Percentiles rank a stretch among this genome's conserved stretches.
Evolutionary conservation across 1,140 invertebrate genomes (phyloP).

Genomic region (Lethrus apterus): DNA sequence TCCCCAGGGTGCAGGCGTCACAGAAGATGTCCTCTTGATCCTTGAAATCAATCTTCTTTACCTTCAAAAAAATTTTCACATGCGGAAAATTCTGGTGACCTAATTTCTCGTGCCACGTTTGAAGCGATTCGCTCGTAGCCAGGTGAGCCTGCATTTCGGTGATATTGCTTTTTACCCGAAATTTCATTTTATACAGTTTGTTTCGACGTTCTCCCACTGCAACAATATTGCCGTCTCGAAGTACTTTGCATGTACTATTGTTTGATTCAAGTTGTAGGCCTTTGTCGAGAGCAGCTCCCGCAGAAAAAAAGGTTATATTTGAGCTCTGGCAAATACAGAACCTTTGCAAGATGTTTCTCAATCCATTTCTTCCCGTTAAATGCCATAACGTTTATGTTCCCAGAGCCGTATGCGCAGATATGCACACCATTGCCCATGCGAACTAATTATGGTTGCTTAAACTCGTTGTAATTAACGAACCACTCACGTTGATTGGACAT

Average conservation of each 20-base stretch:
- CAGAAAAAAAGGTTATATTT: background rate
- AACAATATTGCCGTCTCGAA: background rate
- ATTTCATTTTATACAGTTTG: background rate
- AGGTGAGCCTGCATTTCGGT: background rate
- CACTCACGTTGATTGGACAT: conserved; percentile 5
- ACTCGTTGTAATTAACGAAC: conserved; percentile 7
- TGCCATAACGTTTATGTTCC: background rate
- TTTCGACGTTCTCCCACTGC: background rate
- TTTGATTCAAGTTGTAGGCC: background rate
- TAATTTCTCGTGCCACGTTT: conserved; percentile 15
- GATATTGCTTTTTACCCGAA: background rate
- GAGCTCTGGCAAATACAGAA: background rate
- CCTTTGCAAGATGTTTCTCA: background rate
- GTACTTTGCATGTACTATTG: background rate
- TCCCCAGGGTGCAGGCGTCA: conserved; percentile 39
- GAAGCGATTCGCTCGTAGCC: background rate
- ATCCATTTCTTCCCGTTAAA: background rate
- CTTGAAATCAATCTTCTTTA: conserved; percentile 23
- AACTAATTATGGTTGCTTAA: background rate
- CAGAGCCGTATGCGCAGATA: background rate
- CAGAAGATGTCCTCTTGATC: conserved; percentile 26
- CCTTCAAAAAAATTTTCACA: conserved; percentile 6
- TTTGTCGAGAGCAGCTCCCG: background rate
- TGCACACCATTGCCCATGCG: background rate
- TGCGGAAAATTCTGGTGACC: conserved; percentile 12